These are phyloP conservation scores for Ectemnius continuus DNA, from an alignment of 2,888 invertebrate genomes.

Conservation along the genomic window DNA sequence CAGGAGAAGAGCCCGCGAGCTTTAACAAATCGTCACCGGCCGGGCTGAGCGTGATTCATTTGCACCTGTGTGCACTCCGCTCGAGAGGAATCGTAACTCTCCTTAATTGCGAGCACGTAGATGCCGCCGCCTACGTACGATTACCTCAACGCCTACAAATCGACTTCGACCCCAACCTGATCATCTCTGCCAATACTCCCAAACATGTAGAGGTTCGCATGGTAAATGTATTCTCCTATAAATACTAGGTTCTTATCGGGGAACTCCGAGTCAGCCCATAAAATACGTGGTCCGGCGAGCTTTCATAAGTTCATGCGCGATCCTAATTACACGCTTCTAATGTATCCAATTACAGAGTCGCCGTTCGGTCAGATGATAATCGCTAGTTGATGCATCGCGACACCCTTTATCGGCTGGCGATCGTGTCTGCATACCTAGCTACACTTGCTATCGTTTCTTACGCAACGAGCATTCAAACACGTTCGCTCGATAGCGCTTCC, in stretches of 20 bases:
- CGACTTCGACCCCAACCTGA: no score
- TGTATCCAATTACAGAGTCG: slow-evolving; percentile 40
- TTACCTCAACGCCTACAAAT: no score
- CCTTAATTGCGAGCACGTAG: slow-evolving; percentile 65
- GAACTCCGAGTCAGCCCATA: neutral
- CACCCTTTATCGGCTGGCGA: slow-evolving; percentile 22
- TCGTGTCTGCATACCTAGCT: slow-evolving; percentile 31
- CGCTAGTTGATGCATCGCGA: slow-evolving; percentile 49
- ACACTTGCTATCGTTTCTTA: slow-evolving; percentile 29
- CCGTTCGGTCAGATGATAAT: slow-evolving; percentile 48
- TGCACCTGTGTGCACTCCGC: slow-evolving; percentile 45
- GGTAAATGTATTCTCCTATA: no score
- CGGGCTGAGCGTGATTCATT: slow-evolving; percentile 58
- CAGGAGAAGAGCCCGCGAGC: slow-evolving; percentile 6
- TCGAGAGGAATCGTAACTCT: slow-evolving; percentile 60
- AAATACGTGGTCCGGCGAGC: neutral
- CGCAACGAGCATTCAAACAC: slow-evolving; percentile 30
- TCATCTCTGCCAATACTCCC: no score
- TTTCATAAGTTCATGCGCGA: slow-evolving; percentile 1
- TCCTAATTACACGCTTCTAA: slow-evolving; percentile 37
- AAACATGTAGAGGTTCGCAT: no score
- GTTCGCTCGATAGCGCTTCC: slow-evolving; percentile 27
- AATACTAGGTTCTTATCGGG: neutral
- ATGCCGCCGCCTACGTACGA: neutral
- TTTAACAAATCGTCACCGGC: slow-evolving; percentile 53